Percentiles rank a stretch among this genome's conserved stretches.
Evolutionary conservation across 1,140 invertebrate genomes (phyloP).

Genomic region (Aphis craccivora): DNA sequence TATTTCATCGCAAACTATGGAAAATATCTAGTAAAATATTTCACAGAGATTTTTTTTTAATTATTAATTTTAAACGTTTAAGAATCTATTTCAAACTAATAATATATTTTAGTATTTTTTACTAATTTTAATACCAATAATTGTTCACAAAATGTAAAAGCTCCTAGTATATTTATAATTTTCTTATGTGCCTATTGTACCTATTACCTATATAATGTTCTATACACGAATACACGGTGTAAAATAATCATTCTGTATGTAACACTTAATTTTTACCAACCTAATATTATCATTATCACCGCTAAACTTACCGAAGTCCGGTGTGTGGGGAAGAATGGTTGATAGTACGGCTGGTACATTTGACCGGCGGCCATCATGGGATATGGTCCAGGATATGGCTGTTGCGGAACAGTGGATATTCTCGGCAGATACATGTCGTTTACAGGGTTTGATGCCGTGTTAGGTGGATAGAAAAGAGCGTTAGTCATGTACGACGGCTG

Average conservation of each 20-base stretch:
- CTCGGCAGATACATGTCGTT: slow-evolving; percentile 17
- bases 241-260: not conserved
- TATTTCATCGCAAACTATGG: not conserved
- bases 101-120: not conserved
- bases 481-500: slow-evolving; percentile 14
- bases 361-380: slow-evolving; percentile 3
- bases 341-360: slow-evolving; percentile 51
- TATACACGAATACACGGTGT: too few species aligned
- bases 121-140: too few species aligned
- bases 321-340: slow-evolving; percentile 34
- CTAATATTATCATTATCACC: not conserved
- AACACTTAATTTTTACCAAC: not conserved
- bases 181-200: too few species aligned
- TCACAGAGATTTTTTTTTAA: not conserved
- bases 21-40: not conserved
- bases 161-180: not conserved
- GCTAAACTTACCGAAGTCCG: slow-evolving; percentile 43
- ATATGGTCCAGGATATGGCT: not conserved
- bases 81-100: not conserved
- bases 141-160: not conserved
- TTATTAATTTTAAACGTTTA: not conserved
- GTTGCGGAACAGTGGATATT: not conserved
- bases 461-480: slow-evolving; percentile 24
- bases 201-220: not conserved
- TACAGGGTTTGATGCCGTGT: not conserved